These are phyloP conservation scores for Drosophila mojavensis DNA, from an alignment of 1,140 invertebrate species.

Conservation along the genomic window DNA sequence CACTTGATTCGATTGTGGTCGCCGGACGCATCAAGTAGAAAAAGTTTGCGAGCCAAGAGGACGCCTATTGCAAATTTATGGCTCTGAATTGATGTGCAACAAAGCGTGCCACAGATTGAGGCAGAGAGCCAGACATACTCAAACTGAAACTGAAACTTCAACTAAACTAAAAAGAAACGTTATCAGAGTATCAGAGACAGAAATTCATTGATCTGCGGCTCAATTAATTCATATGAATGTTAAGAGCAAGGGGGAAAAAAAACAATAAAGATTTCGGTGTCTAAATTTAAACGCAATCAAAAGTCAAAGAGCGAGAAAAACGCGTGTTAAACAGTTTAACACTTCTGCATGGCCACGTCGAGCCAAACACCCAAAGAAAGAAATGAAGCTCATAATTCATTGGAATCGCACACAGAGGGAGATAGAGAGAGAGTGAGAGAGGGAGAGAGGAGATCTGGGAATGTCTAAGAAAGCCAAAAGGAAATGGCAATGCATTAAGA, in stretches of 20 bases:
- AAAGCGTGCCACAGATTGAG: conserved; percentile 52
- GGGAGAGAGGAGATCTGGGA: conserved; percentile 24
- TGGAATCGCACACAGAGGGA: conserved; percentile 6
- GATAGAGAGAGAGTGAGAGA: background rate
- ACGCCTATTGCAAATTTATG: conserved; percentile 75
- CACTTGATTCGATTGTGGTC: conserved; percentile 43
- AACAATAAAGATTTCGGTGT: background rate
- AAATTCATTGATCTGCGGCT: conserved; percentile 32
- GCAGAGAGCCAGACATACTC: conserved; percentile 16
- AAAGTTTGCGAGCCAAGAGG: conserved; percentile 63
- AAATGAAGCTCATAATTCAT: conserved; percentile 72
- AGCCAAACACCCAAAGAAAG: conserved; percentile 30
- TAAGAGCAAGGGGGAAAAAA: background rate
- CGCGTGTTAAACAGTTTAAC: conserved; percentile 79
- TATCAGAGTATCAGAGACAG: conserved; percentile 11
- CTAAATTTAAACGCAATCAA: conserved; percentile 27
- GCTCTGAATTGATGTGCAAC: conserved; percentile 73
- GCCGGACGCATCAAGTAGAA: conserved; percentile 67
- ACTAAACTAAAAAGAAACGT: conserved; percentile 23
- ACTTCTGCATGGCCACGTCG: conserved; percentile 76
- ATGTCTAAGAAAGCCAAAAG: conserved; percentile 77
- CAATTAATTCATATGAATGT: conserved; percentile 16
- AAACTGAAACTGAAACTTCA: conserved; percentile 1
- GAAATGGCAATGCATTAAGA: conserved; percentile 80
- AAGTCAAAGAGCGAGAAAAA: conserved; percentile 46